A percentile compares a stretch with the other conserved stretches of the same genome.
These are phyloP conservation scores for Abramis brama DNA, from an alignment of 2,113 vertebrate species.

Conservation along the genomic window DNA sequence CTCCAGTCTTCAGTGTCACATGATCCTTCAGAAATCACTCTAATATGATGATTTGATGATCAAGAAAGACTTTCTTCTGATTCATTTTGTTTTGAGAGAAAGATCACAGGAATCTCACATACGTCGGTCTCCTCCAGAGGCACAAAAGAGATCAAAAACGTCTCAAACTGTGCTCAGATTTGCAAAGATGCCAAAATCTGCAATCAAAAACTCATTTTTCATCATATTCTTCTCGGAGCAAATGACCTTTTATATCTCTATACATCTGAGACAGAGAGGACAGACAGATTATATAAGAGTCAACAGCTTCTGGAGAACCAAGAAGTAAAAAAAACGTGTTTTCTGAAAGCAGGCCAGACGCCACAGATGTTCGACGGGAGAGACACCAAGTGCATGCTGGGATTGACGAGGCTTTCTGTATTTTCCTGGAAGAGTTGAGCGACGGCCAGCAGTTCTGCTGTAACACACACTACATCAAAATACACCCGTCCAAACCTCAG, in stretches of 20 bases:
- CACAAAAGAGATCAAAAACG: too few species aligned
- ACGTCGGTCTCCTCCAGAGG: too few species aligned
- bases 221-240: background rate
- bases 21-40: too few species aligned
- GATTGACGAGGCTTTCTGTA: background rate
- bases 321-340: background rate
- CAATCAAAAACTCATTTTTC: background rate
- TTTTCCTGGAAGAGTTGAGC: background rate
- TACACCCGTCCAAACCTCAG: background rate
- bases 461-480: background rate
- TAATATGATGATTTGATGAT: too few species aligned
- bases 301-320: background rate
- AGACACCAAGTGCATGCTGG: background rate
- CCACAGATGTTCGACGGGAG: constrained; percentile 2
- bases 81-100: too few species aligned
- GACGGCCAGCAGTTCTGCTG: background rate
- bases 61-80: too few species aligned
- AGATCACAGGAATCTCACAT: too few species aligned
- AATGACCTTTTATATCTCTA: background rate
- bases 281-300: background rate
- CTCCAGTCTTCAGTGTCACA: too few species aligned
- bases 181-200: background rate
- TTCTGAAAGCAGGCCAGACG: background rate
- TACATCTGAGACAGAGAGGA: background rate
- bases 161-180: background rate